Evolutionary conservation across 2,888 invertebrate species (phyloP), one percentile per base, ranked within the genome.

Genomic region (Pediacus dermestoides): DNA sequence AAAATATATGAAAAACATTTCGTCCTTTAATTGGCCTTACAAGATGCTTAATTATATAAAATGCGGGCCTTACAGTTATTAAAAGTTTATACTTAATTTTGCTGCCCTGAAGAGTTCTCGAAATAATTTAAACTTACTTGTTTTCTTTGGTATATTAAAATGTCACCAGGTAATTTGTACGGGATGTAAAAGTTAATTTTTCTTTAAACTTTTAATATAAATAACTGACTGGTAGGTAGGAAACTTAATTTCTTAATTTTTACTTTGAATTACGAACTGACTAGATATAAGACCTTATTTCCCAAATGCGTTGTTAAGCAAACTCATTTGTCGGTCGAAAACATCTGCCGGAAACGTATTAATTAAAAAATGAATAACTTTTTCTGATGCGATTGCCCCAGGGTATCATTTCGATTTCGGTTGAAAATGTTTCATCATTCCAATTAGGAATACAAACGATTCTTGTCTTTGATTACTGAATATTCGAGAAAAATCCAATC

Each of bases 291-390:
- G 30, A 7, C 2, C 7, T 37, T 30, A 30, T 37, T 30, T 31
- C 37, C 37, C 37, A 37, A 23, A 30, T 12, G 37, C 30, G 15
- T 30, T 37, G 30, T 37, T 37, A 31, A 15, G n/a, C 30, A 25
- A 30, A 30, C 37, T 25, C 30, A 31, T 30, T 30, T 9, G 7
- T 25, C 3, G n/a, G 16, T 16, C 25, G 8, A 22, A 37, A 37
- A 22, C 30, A 10, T 31, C 37, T 30, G 9, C 30, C 13, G 23
- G 16, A 37, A 23, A 14, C 25, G 23, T 25, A 31, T 30, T 31
- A 37, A 25, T 37, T 31, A 37, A 37, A 37, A 30, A 37, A 31
- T 15, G 26, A 37, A 31, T 31, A 25, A 13, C 16, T 30, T 25
- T 31, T 18, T 30, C 16, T 16, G 11, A 21, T 22, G 28, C 37